Evolutionary conservation across 2,888 invertebrate genomes (phyloP).

Genomic region (Minunthozetes semirufus): DNA sequence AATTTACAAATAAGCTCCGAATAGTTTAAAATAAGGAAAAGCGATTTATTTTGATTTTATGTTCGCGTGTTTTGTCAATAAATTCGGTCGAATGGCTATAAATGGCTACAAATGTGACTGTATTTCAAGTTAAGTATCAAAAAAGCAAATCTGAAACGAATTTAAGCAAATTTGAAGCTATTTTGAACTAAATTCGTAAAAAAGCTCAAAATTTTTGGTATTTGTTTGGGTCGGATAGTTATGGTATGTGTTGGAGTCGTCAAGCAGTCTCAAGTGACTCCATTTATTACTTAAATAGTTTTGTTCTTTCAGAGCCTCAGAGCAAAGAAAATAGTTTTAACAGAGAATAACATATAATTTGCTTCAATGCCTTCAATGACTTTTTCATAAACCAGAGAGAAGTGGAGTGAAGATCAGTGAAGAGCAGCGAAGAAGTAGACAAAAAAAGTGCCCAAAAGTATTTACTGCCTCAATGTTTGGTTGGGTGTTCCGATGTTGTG

Average conservation of each 20-base stretch:
- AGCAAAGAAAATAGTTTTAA: slow-evolving; percentile 20
- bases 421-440: background rate
- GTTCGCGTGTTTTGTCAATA: slow-evolving; percentile 30
- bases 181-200: background rate
- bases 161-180: background rate
- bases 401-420: background rate
- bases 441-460: no score
- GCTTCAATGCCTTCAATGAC: slow-evolving; percentile 14
- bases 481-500: slow-evolving; percentile 20
- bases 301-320: slow-evolving; percentile 15
- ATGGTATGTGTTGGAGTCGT: background rate
- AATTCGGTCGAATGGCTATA: background rate
- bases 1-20: no score
- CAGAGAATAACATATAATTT: slow-evolving; percentile 29
- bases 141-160: background rate
- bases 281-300: slow-evolving; percentile 27
- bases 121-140: background rate
- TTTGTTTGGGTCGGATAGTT: background rate
- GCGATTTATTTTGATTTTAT: slow-evolving; percentile 20
- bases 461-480: background rate
- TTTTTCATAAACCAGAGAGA: background rate
- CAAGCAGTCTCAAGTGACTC: slow-evolving; percentile 16
- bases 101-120: background rate
- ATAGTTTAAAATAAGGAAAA: background rate
- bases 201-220: background rate